Conservation (phyloP, 2,113 vertebrate species). For the Scalopus aquaticus region DNA sequence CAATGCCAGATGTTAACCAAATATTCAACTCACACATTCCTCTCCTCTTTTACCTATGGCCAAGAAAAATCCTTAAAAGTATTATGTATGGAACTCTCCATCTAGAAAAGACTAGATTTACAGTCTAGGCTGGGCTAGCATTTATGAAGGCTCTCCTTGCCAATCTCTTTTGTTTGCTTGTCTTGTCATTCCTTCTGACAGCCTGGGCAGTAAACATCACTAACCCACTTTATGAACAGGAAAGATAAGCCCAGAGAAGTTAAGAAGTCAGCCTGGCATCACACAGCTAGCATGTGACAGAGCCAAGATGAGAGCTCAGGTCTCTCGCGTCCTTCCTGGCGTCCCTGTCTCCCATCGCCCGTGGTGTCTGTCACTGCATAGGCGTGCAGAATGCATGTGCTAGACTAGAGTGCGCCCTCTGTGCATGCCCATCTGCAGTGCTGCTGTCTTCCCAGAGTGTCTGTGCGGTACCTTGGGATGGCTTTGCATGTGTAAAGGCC, state of each 20-base stretch:
- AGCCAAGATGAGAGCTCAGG: not conserved
- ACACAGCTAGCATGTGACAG: not conserved
- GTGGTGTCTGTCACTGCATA: not conserved
- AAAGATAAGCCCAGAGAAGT: not conserved
- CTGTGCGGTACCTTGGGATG: not conserved
- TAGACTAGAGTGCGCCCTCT: not conserved
- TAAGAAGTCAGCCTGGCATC: not conserved
- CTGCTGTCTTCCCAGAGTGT: not conserved
- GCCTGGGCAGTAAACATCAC: not conserved
- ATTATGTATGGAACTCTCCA: not conserved
- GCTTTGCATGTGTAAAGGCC: not conserved
- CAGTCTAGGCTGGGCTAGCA: not conserved
- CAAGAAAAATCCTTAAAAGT: not conserved
- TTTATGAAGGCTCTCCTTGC: not conserved
- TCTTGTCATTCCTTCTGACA: not conserved
- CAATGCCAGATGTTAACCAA: not conserved
- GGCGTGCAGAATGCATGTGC: not conserved
- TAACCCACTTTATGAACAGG: not conserved
- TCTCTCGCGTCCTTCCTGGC: not conserved
- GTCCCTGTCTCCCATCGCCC: not conserved
- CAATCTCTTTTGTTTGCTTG: not conserved
- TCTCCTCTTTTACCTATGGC: not conserved
- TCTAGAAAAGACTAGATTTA: not conserved
- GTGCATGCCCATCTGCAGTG: not conserved
- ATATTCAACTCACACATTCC: not conserved